Percentiles rank a stretch among this genome's conserved stretches.
Conservation (phyloP, 1,140 invertebrate species). For the Melanaphis sacchari region DNA sequence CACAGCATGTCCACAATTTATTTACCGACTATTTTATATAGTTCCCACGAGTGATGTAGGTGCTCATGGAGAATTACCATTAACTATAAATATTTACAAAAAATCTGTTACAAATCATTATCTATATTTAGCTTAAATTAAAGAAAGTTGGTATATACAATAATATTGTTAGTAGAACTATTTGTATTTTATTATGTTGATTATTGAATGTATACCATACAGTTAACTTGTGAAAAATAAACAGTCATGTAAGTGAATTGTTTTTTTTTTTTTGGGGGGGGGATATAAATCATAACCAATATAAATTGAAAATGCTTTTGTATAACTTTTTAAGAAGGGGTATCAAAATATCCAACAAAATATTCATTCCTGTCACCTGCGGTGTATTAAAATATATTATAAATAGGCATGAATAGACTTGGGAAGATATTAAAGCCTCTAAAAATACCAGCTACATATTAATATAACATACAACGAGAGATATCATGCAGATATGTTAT, state of each 20-base stretch:
- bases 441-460: neutral
- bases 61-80: neutral
- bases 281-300: neutral
- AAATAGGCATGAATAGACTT: neutral
- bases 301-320: neutral
- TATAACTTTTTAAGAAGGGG: neutral
- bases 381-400: neutral
- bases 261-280: no score
- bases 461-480: neutral
- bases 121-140: neutral
- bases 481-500: neutral
- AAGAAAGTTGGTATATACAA: neutral
- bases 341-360: neutral
- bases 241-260: no score
- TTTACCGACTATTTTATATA: neutral
- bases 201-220: neutral
- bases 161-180: neutral
- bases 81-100: neutral
- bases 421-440: neutral
- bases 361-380: neutral
- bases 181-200: neutral
- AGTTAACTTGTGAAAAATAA: neutral
- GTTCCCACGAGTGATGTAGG: neutral
- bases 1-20: neutral
- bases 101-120: neutral